Conservation (phyloP, 2,797 vertebrate genomes). For the Periophthalmus magnuspinnatus region DNA sequence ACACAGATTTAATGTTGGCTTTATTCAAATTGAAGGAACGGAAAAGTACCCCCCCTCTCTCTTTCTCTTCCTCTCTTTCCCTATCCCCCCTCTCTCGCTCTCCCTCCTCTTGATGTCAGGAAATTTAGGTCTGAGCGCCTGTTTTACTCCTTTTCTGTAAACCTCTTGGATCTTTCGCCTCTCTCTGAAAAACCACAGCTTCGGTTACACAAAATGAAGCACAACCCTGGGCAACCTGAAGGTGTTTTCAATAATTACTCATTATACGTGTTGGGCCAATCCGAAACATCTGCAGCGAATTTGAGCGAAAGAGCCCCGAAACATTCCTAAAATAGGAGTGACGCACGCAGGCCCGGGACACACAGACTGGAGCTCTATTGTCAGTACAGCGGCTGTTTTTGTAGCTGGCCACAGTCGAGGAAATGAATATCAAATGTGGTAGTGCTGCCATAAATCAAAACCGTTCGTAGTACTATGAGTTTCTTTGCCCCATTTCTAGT, state of each 20-base stretch:
- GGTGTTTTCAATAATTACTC: slow-evolving; percentile 80
- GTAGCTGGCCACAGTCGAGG: slow-evolving; percentile 75
- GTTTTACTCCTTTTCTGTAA: slow-evolving; percentile 65
- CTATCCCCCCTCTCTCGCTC: slow-evolving; percentile 13
- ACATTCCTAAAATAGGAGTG: slow-evolving; percentile 77
- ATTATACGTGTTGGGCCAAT: slow-evolving; percentile 73
- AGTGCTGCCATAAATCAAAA: slow-evolving; percentile 79
- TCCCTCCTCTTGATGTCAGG: slow-evolving; percentile 49
- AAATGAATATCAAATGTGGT: slow-evolving; percentile 81
- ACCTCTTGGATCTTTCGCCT: slow-evolving; percentile 57
- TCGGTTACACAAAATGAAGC: slow-evolving; percentile 70
- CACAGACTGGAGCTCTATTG: slow-evolving; percentile 60
- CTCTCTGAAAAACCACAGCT: slow-evolving; percentile 57
- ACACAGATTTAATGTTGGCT: slow-evolving; percentile 1
- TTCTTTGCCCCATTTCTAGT: slow-evolving; percentile 66
- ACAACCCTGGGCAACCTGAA: slow-evolving; percentile 69
- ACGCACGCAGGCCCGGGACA: slow-evolving; percentile 64
- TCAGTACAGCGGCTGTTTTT: slow-evolving; percentile 71
- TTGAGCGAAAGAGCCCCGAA: slow-evolving; percentile 69
- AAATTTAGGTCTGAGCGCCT: slow-evolving; percentile 62
- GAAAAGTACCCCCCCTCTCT: slow-evolving; percentile 43
- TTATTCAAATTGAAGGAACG: not conserved
- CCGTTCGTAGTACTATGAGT: slow-evolving; percentile 67
- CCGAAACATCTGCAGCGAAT: slow-evolving; percentile 73
- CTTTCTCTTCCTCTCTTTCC: not conserved